These are phyloP conservation scores for Gryllus longicercus DNA, from an alignment of 2,888 invertebrate genomes.

Conservation along the genomic window DNA sequence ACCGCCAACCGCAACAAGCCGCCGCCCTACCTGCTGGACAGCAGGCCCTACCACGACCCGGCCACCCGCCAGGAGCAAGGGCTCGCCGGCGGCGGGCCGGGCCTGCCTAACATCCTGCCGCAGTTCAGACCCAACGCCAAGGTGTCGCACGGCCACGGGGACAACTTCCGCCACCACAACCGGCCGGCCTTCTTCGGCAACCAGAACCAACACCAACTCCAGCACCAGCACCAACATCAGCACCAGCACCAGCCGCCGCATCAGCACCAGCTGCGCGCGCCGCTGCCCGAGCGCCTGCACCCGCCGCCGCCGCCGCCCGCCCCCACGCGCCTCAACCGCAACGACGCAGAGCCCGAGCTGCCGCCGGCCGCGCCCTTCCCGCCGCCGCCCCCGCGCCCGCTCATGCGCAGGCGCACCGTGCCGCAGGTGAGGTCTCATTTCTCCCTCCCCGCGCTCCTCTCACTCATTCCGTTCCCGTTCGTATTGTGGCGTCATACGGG, in stretches of 20 bases:
- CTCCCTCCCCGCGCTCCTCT: too few relatives aligned
- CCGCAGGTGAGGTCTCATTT: conserved; percentile 23
- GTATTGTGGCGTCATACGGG: too few relatives aligned
- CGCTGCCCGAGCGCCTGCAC: conserved; percentile 48
- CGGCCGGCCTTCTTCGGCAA: conserved; percentile 36
- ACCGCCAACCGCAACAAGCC: not conserved
- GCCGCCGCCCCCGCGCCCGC: conserved; percentile 47
- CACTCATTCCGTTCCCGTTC: too few relatives aligned
- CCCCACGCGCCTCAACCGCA: conserved; percentile 41
- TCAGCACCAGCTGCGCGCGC: conserved; percentile 40
- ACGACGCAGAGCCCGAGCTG: conserved; percentile 41
- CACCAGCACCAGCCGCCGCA: conserved; percentile 37
- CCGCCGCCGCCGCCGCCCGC: conserved; percentile 50
- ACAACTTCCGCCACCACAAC: conserved; percentile 33
- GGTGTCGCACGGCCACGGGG: conserved; percentile 50
- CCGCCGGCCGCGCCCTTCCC: conserved; percentile 44
- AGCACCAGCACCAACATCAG: conserved; percentile 35
- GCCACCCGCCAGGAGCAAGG: not conserved
- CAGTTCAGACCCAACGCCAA: conserved; percentile 67
- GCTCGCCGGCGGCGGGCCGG: not conserved
- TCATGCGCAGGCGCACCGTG: conserved; percentile 35
- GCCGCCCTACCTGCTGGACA: not conserved
- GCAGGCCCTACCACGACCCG: not conserved
- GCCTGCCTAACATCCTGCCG: conserved; percentile 66
- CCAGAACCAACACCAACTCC: too few relatives aligned